Evolutionary conservation across 2,888 invertebrate species (phyloP).

Genomic region (Drepana falcataria): DNA sequence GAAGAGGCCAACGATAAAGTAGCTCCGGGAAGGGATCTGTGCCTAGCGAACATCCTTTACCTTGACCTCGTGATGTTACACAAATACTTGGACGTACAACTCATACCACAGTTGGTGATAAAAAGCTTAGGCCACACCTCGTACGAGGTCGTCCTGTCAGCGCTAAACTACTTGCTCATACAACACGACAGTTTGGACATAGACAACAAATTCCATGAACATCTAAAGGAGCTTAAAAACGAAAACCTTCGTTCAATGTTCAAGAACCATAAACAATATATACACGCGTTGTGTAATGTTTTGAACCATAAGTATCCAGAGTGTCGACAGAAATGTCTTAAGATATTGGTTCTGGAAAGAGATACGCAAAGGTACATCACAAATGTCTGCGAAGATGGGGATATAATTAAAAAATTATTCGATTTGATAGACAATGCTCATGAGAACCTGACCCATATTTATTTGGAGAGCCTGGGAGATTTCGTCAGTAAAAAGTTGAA

Average conservation of each 20-base stretch:
- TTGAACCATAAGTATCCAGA: constrained; percentile 42
- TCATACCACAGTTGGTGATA: constrained; percentile 17
- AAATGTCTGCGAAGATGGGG: constrained; percentile 18
- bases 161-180: constrained; percentile 36
- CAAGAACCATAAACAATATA: constrained; percentile 21
- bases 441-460: constrained; percentile 51
- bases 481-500: constrained; percentile 32
- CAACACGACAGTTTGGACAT: constrained; percentile 26
- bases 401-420: constrained; percentile 33
- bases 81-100: constrained; percentile 11
- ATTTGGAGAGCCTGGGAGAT: constrained; percentile 42
- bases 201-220: constrained; percentile 35
- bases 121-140: constrained; percentile 26
- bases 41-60: constrained; percentile 36
- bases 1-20: constrained; percentile 10
- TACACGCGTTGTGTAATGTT: constrained; percentile 29
- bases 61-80: constrained; percentile 25
- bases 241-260: constrained; percentile 19
- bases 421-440: constrained; percentile 40
- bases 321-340: constrained; percentile 51
- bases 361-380: constrained; percentile 41
- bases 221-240: constrained; percentile 25
- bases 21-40: constrained; percentile 40
- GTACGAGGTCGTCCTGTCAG: constrained; percentile 38
- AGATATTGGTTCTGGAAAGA: constrained; percentile 39